Percentiles rank a stretch among this genome's conserved stretches.
Conservation (phyloP, 2,113 vertebrate genomes). For the Chloropsis cyanopogon region DNA sequence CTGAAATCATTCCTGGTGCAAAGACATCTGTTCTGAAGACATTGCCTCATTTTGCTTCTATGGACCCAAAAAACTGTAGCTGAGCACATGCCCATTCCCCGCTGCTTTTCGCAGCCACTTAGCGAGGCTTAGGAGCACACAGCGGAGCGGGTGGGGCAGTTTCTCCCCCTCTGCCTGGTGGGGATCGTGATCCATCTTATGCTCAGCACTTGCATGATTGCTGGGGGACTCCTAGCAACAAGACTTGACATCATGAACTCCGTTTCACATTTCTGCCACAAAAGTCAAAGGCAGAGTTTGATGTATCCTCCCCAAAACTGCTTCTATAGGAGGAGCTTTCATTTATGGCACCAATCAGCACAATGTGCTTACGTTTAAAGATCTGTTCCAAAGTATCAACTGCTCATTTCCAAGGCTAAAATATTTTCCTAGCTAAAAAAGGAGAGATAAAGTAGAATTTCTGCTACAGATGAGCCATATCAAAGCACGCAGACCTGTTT, state of each 20-base stretch:
- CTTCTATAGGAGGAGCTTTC: background rate
- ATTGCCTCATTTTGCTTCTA: background rate
- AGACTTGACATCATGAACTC: background rate
- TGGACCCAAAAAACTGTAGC: accelerated
- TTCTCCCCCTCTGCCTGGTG: background rate
- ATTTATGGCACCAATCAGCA: background rate
- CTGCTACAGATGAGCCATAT: conserved; percentile 11
- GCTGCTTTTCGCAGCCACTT: background rate
- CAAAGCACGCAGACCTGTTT: background rate
- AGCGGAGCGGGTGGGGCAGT: background rate
- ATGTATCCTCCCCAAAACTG: background rate
- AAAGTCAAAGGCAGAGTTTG: background rate
- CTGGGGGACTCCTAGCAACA: background rate
- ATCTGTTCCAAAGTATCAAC: background rate
- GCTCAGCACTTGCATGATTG: background rate
- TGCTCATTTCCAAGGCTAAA: conserved; percentile 5
- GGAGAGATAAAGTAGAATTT: background rate
- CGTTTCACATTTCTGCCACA: background rate
- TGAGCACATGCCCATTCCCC: background rate
- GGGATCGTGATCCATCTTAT: background rate
- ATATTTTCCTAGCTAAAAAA: conserved; percentile 7
- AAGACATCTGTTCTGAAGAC: background rate
- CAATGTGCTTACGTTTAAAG: background rate
- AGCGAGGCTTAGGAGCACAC: background rate
- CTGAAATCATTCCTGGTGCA: background rate